Evolutionary conservation across 2,797 vertebrate genomes (phyloP).

Genomic region (Carduelis carduelis): DNA sequence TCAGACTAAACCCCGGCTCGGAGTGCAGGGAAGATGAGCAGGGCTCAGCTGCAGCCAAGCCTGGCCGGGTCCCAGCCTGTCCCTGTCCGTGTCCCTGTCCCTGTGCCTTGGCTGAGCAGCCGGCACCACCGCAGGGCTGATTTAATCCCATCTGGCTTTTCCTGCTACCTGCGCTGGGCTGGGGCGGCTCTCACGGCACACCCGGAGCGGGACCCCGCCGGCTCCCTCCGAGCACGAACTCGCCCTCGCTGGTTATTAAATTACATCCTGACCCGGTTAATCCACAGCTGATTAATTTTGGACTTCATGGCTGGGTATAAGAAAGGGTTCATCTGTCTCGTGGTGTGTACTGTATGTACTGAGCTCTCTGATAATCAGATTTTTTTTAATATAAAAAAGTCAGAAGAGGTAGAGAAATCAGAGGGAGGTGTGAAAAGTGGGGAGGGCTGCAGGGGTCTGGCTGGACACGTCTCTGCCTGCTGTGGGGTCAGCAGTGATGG

Average conservation of each 20-base stretch:
- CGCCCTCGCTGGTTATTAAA: slow-evolving; percentile 40
- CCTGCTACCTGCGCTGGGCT: not conserved
- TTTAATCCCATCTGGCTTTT: not conserved
- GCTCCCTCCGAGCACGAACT: not conserved
- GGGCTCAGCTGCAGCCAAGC: not conserved
- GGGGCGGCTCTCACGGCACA: not conserved
- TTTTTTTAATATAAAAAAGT: not conserved
- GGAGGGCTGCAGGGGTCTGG: not conserved
- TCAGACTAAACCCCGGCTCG: not conserved
- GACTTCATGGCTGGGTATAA: slow-evolving; percentile 16
- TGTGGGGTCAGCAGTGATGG: fast-evolving
- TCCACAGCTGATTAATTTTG: slow-evolving; percentile 64
- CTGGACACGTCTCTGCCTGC: not conserved
- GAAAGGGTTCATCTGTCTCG: slow-evolving; percentile 46
- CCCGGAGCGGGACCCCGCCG: not conserved
- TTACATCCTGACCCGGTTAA: slow-evolving; percentile 65
- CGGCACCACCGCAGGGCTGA: not conserved
- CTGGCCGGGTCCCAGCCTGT: not conserved
- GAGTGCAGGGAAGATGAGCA: not conserved
- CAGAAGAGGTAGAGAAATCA: not conserved
- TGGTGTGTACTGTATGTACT: not conserved
- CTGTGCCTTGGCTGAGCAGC: not conserved
- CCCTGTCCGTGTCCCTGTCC: not conserved
- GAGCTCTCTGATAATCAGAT: slow-evolving; percentile 32
- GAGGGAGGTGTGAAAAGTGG: not conserved